Evolutionary conservation across 2,113 vertebrate species (phyloP).

Genomic region (Cariama cristata): DNA sequence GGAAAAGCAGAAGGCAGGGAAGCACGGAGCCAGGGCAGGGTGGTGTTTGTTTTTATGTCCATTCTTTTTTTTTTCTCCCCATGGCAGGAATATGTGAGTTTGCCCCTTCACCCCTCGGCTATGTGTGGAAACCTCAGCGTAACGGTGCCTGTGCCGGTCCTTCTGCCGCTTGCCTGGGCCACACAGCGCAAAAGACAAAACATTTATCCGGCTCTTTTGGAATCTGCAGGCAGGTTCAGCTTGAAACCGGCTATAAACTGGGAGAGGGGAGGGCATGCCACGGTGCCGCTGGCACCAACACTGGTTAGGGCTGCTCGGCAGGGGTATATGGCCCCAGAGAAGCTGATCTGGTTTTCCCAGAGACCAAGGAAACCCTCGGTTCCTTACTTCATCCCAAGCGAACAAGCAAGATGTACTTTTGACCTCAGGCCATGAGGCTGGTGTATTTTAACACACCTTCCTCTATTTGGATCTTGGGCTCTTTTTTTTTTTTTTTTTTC

Average conservation of each 20-base stretch:
- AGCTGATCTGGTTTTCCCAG: not conserved
- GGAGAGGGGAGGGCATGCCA: not conserved
- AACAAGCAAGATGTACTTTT: not conserved
- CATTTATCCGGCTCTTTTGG: not conserved
- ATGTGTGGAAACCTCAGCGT: not conserved
- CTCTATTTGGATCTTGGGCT: not conserved
- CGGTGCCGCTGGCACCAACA: accelerated
- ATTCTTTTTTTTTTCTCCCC: not conserved
- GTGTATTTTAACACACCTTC: not conserved
- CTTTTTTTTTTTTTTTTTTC: not conserved
- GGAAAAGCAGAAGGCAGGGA: not conserved
- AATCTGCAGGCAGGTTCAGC: not conserved
- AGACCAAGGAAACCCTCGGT: not conserved
- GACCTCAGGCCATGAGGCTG: not conserved
- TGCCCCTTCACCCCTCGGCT: not conserved
- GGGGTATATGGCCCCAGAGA: not conserved
- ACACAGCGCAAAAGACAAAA: not conserved
- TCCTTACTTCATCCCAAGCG: not conserved
- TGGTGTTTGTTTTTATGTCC: not conserved
- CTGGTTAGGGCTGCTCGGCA: not conserved
- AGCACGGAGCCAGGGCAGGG: not conserved
- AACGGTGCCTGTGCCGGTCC: not conserved
- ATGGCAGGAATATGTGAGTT: not conserved
- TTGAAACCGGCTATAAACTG: not conserved
- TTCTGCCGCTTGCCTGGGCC: not conserved